A percentile compares a stretch with the other conserved stretches of the same genome.
Conservation (phyloP, 1,140 invertebrate species). For the Zaprionus vittiger region DNA sequence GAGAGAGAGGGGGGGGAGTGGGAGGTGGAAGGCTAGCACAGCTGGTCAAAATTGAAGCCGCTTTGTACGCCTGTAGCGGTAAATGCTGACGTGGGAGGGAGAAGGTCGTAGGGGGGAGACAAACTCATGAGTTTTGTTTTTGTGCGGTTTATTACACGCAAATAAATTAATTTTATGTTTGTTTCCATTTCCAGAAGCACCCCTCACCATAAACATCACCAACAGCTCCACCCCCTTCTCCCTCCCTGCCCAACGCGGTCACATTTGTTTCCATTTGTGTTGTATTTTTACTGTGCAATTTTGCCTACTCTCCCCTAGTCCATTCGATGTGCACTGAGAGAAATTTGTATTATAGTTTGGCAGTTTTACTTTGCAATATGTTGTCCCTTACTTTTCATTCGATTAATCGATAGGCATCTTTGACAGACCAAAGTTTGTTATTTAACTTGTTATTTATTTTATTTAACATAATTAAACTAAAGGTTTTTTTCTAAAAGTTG, state of each 20-base stretch:
- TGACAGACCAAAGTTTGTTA: no score
- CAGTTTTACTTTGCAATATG: no score
- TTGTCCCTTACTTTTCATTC: no score
- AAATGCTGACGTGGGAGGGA: constrained; percentile 1
- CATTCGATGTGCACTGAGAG: neutral
- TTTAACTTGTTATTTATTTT: no score
- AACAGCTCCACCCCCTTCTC: neutral
- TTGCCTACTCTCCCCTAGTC: neutral
- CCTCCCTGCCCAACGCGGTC: neutral
- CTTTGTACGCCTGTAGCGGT: constrained; percentile 29
- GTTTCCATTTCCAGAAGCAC: constrained; percentile 55
- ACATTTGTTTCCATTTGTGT: constrained; percentile 61
- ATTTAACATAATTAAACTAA: no score
- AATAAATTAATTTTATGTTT: constrained; percentile 82
- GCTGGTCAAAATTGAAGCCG: constrained; percentile 66
- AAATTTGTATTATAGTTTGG: neutral
- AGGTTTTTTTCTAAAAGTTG: no score
- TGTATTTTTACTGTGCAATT: constrained; percentile 35
- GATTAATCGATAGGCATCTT: no score
- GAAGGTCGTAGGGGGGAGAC: neutral
- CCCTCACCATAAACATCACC: constrained; percentile 1
- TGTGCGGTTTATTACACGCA: constrained; percentile 81
- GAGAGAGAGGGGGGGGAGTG: neutral
- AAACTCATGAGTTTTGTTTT: constrained; percentile 63
- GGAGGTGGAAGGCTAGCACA: constrained; percentile 27